Conservation (phyloP, 2,888 invertebrate genomes). For the Spicauda simplicius region DNA sequence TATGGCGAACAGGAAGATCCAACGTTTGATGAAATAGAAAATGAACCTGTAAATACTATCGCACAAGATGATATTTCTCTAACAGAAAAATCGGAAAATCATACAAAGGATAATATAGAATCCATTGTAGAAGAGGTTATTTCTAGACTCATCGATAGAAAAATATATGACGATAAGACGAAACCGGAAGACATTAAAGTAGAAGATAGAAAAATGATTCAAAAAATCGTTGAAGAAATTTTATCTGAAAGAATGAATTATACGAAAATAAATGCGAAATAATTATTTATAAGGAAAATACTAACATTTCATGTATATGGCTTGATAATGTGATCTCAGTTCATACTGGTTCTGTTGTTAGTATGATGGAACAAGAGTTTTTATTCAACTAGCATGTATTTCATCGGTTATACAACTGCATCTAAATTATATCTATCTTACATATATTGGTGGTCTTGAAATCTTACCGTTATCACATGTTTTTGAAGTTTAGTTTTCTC, state of each 20-base stretch:
- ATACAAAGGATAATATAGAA: slow-evolving; percentile 69
- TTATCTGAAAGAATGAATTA: slow-evolving; percentile 73
- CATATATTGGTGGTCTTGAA: no score
- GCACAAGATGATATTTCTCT: slow-evolving; percentile 27
- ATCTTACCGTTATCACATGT: no score
- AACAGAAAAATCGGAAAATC: slow-evolving; percentile 45
- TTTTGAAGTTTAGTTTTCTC: no score
- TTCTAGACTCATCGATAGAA: slow-evolving; percentile 74
- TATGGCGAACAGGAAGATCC: slow-evolving; percentile 20
- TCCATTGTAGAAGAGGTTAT: slow-evolving; percentile 80
- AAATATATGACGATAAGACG: slow-evolving; percentile 81
- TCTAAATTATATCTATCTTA: no score
- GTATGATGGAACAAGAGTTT: neutral
- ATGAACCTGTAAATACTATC: slow-evolving; percentile 32
- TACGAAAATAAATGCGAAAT: slow-evolving; percentile 49
- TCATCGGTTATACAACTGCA: no score
- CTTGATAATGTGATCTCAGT: slow-evolving; percentile 27
- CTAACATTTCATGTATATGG: neutral
- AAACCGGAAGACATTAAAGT: slow-evolving; percentile 77
- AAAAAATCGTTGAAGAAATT: slow-evolving; percentile 80
- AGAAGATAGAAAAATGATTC: slow-evolving; percentile 74
- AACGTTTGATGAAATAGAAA: slow-evolving; percentile 41
- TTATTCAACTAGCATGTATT: no score
- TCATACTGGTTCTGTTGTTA: slow-evolving; percentile 6
- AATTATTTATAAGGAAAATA: slow-evolving; percentile 1